Evolutionary conservation across 2,888 invertebrate genomes (phyloP).

Genomic region (Capitulum mitella): DNA sequence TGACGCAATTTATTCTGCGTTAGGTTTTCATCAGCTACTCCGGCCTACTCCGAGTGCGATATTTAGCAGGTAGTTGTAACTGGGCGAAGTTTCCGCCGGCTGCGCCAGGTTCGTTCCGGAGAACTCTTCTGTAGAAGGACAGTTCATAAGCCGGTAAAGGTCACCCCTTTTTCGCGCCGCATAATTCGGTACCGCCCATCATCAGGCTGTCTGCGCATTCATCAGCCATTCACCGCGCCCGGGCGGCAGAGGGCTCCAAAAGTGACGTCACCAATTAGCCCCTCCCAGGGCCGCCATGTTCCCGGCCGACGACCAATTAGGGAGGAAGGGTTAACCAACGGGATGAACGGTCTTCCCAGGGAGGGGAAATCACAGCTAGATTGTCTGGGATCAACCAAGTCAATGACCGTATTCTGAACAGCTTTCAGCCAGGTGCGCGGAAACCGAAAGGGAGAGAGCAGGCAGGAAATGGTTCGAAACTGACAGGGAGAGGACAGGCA

Average conservation of each 20-base stretch:
- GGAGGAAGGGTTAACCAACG: neutral
- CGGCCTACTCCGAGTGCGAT: too few relatives aligned
- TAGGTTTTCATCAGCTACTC: neutral
- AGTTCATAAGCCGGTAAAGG: neutral
- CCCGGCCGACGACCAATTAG: neutral
- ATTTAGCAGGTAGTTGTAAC: too few relatives aligned
- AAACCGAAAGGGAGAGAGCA: too few relatives aligned
- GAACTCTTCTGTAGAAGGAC: neutral
- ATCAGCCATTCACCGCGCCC: neutral
- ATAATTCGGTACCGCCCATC: neutral
- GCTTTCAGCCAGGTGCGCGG: too few relatives aligned
- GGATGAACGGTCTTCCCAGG: too few relatives aligned
- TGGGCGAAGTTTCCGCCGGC: too few relatives aligned
- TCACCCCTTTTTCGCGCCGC: neutral
- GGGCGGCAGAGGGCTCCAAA: neutral
- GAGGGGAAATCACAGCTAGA: too few relatives aligned
- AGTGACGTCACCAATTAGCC: neutral
- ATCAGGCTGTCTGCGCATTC: neutral
- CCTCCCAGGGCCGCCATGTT: constrained; percentile 2
- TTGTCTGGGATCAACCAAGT: too few relatives aligned
- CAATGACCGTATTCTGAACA: too few relatives aligned
- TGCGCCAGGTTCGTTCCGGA: too few relatives aligned
- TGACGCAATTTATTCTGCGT: neutral
- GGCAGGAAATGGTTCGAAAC: too few relatives aligned
- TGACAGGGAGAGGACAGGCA: too few relatives aligned